Conservation (phyloP, 2,888 invertebrate genomes). For the Ophion ellenae region DNA sequence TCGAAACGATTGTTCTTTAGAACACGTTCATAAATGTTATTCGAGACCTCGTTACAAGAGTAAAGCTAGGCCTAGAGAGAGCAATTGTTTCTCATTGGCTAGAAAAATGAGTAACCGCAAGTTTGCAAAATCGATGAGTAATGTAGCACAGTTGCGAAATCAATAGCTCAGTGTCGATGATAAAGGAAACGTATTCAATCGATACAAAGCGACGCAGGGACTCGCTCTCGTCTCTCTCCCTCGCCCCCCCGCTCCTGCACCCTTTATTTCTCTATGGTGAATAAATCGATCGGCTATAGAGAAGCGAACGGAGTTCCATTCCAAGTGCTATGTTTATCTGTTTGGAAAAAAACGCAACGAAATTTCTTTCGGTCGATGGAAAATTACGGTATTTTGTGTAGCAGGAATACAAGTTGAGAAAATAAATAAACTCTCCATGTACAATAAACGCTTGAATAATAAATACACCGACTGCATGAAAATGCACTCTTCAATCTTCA, state of each 20-base stretch:
- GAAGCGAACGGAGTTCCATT: background rate
- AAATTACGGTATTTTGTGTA: background rate
- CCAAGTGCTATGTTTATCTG: background rate
- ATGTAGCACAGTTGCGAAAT: background rate
- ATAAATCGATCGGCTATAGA: constrained; percentile 16
- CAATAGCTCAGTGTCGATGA: background rate
- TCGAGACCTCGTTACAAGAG: background rate
- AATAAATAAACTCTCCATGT: background rate
- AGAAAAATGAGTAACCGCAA: background rate
- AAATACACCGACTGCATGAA: background rate
- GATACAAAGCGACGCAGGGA: background rate
- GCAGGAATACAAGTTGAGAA: background rate
- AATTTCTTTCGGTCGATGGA: background rate
- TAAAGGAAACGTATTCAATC: background rate
- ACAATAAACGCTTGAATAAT: constrained; percentile 15
- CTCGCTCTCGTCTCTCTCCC: too few species aligned
- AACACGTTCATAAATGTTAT: background rate
- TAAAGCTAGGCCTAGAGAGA: background rate
- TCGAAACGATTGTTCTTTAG: background rate
- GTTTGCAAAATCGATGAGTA: background rate
- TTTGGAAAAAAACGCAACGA: background rate
- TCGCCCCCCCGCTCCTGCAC: too few species aligned
- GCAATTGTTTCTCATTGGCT: background rate
- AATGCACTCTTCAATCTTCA: background rate
- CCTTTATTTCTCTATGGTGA: background rate